Evolutionary conservation across 2,888 invertebrate species (phyloP).

Genomic region (Volucella zonaria): DNA sequence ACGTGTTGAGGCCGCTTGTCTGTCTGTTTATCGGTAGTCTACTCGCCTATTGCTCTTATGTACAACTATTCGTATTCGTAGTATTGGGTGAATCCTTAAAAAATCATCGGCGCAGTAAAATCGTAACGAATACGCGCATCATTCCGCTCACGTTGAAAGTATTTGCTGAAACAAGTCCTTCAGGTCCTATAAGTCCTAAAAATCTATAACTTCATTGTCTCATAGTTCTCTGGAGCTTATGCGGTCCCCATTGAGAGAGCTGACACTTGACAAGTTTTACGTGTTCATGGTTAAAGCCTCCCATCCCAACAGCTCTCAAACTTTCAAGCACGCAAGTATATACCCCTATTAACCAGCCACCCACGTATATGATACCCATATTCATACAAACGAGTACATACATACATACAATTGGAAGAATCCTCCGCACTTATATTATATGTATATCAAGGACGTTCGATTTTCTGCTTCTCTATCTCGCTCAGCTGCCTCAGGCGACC

Average conservation of each 20-base stretch:
- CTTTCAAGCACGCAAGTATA: neutral
- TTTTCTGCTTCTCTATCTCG: slow-evolving; percentile 19
- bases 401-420: neutral
- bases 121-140: slow-evolving; percentile 6
- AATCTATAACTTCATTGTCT: neutral
- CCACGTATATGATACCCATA: neutral
- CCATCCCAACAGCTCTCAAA: slow-evolving; percentile 2
- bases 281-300: slow-evolving; percentile 15
- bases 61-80: too few relatives aligned
- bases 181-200: slow-evolving; percentile 5
- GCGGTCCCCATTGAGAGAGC: slow-evolving; percentile 17
- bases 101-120: neutral
- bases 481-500: neutral
- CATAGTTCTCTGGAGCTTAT: neutral
- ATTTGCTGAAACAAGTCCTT: slow-evolving; percentile 21
- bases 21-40: neutral
- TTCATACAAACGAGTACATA: too few relatives aligned
- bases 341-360: neutral
- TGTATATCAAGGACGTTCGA: slow-evolving; percentile 45
- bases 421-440: neutral
- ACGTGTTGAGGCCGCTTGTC: neutral
- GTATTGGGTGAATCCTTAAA: neutral
- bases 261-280: slow-evolving; percentile 49
- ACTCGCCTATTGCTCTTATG: too few relatives aligned
- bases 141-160: slow-evolving; percentile 34